phyloP scores from a whole-genome alignment of 1,140 invertebrate species.

The Anastrepha obliqua region DNA sequence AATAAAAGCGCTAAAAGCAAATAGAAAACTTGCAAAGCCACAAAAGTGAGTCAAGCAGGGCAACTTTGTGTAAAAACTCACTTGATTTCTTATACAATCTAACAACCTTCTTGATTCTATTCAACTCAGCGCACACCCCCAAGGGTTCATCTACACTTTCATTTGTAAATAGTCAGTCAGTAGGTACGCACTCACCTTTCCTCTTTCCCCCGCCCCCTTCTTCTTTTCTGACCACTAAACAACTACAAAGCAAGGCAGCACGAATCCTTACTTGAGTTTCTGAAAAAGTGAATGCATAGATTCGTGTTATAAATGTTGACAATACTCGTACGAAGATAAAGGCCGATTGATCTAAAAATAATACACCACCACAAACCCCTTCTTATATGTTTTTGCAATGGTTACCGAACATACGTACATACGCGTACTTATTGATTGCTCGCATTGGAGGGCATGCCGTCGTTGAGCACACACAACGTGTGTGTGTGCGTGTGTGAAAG shows the following conservation, averaged over 20 bases:
- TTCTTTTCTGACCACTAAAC: not conserved
- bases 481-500: not conserved
- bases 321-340: not conserved
- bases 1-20: not conserved
- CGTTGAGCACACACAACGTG: too few relatives aligned
- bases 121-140: not conserved
- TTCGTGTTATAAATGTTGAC: conserved; percentile 11
- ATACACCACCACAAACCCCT: not conserved
- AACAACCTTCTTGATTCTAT: not conserved
- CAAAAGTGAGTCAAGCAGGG: not conserved
- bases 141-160: not conserved
- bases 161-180: not conserved
- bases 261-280: not conserved
- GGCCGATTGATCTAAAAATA: conserved; percentile 33
- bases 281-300: not conserved
- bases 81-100: conserved; percentile 20
- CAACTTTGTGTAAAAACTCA: not conserved
- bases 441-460: conserved; percentile 24
- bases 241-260: not conserved
- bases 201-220: too few relatives aligned
- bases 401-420: too few relatives aligned
- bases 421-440: not conserved
- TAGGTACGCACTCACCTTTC: not conserved
- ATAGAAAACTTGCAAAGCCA: conserved; percentile 1
- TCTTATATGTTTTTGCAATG: not conserved